Base-by-base conservation (phyloP, 2,113 vertebrate species). In the Myrmecobius fasciatus region DNA sequence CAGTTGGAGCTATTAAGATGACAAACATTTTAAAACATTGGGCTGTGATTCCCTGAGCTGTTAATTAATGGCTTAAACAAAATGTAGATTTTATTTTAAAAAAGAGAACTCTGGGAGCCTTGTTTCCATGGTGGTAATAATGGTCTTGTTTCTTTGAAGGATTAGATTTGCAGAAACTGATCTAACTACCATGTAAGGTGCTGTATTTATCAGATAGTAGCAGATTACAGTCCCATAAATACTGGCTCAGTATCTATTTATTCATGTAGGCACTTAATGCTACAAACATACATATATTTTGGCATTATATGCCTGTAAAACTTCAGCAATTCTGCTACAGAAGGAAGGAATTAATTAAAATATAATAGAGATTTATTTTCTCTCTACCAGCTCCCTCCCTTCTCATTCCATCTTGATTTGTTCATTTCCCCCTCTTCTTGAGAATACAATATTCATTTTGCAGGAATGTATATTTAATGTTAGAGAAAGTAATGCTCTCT, bases 1-100 rank as follows among this genome's bases (percentile, higher is more conserved):
- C 95, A 95, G 92, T 46, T 56, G 90, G 91, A 52, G 14, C 54
- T 97, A 95, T 96, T 97, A 96, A 53, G 20, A 92, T 92, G 52
- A 51, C 46, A 94, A 60, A 60, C 52, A 14, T 92, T 94, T 96
- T 53, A 89, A 53, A 95, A 36, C 24, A 53, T 92, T 89, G 31
- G 53, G 52, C 91, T 83, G 36, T n/a, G 90, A 91, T 46, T 97
- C 46, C 83, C 49, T 1, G 92, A 46, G 89, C 90, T 93, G 60
- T 31, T 83, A 52, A 47, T 93, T 93, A 95, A 96, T 94, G 93
- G 52, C 12, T 94, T 91, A 97, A 98, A n/a, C 14, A 1, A 97
- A 97, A 95, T 95, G 0, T 31, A 53, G 52, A 93, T 51, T 93
- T n/a, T 94, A 88, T 95, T 90, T 91, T 56, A 96, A 93, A 96